A percentile compares a stretch with the other conserved stretches of the same genome.
These are phyloP conservation scores for Oithona nana DNA, from an alignment of 2,888 invertebrate species.

Conservation along the genomic window DNA sequence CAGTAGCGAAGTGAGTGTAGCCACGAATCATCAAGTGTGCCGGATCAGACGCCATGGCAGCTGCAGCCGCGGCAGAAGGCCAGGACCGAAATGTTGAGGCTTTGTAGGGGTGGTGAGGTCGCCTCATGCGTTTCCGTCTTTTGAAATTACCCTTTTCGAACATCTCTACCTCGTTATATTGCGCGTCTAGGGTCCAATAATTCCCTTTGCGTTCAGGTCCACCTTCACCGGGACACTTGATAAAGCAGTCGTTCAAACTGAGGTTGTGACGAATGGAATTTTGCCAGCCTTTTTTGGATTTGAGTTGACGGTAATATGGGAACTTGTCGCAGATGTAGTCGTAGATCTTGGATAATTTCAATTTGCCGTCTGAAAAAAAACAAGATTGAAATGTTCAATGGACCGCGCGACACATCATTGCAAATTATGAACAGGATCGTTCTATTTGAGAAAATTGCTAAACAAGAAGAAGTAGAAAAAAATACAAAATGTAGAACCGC, in stretches of 20 bases:
- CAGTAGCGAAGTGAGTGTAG: neutral
- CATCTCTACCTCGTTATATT: conserved; percentile 9
- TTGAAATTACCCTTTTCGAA: conserved; percentile 15
- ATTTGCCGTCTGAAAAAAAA: conserved; percentile 14
- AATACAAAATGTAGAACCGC: too few relatives aligned
- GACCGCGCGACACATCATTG: too few relatives aligned
- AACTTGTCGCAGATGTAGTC: conserved; percentile 16
- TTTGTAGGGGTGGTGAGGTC: conserved; percentile 11
- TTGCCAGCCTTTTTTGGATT: conserved; percentile 12
- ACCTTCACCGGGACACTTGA: conserved; percentile 13
- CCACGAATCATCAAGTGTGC: neutral
- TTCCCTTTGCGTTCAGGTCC: conserved; percentile 16
- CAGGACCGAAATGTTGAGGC: neutral
- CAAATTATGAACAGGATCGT: too few relatives aligned
- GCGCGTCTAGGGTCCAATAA: conserved; percentile 14
- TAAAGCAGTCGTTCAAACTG: conserved; percentile 16
- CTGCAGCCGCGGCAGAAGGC: neutral
- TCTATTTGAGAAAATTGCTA: too few relatives aligned
- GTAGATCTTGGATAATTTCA: conserved; percentile 12
- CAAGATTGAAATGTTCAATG: too few relatives aligned
- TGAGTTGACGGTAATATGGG: conserved; percentile 14
- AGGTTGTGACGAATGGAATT: conserved; percentile 16
- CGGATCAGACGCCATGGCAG: neutral
- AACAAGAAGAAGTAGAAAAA: too few relatives aligned
- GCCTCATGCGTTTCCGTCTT: conserved; percentile 14